Conservation (phyloP, 1,140 invertebrate genomes). For the Euschistus heros region DNA sequence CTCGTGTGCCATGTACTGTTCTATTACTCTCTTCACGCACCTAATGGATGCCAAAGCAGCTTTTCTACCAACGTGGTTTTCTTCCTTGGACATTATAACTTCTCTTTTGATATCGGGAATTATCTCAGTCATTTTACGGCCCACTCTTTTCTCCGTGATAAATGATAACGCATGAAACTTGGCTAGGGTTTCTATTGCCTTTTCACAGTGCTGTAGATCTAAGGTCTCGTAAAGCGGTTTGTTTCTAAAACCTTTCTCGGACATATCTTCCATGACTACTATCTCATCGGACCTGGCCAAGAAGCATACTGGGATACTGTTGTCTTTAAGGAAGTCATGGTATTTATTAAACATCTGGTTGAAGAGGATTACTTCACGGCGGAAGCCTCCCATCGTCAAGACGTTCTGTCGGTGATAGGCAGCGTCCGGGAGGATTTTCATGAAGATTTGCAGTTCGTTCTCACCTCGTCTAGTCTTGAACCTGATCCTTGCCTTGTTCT, state of each 20-base stretch:
- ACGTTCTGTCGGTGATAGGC: neutral
- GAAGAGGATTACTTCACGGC: neutral
- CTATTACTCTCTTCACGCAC: neutral
- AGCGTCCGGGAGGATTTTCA: neutral
- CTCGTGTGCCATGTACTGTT: neutral
- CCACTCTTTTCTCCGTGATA: neutral
- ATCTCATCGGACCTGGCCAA: neutral
- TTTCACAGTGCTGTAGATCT: neutral
- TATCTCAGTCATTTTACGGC: neutral
- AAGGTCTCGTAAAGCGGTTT: neutral
- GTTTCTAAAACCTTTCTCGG: neutral
- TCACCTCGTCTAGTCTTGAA: neutral
- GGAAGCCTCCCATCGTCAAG: neutral
- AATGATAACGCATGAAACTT: neutral
- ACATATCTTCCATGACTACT: constrained; percentile 3
- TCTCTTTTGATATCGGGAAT: constrained; percentile 1
- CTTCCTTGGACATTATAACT: neutral
- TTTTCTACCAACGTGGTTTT: neutral
- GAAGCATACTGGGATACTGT: neutral
- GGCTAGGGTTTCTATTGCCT: neutral
- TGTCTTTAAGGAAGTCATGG: neutral
- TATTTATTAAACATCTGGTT: neutral
- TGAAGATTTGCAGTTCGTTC: neutral
- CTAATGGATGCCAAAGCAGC: neutral
- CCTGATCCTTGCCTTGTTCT: neutral